Conservation (phyloP, 23 tunicate species). For the Ascidia mentula region DNA sequence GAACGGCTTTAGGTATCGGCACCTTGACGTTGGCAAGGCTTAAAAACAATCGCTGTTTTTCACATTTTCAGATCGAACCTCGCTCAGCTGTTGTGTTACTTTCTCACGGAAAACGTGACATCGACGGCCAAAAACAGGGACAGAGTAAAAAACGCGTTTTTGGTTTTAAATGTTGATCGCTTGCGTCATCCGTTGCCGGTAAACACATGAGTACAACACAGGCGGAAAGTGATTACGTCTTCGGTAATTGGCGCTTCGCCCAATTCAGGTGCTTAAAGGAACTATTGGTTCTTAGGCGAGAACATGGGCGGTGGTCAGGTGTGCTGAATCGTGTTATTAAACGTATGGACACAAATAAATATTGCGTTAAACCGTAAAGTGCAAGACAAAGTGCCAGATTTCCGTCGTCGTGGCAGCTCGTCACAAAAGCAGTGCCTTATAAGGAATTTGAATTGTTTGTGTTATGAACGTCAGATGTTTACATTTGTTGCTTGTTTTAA, state of each 20-base stretch:
- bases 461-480: too few species aligned
- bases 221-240: not conserved
- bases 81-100: not conserved
- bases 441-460: too few species aligned
- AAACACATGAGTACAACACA: not conserved
- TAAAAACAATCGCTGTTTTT: not conserved
- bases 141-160: not conserved
- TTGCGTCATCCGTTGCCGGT: not conserved
- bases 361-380: too few species aligned
- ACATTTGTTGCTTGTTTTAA: too few species aligned
- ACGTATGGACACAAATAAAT: too few species aligned
- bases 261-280: not conserved
- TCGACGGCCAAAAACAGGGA: not conserved
- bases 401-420: too few species aligned
- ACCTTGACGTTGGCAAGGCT: not conserved
- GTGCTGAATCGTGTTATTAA: too few species aligned
- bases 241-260: not conserved
- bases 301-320: conserved; percentile 1
- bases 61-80: not conserved
- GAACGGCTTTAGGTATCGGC: too few species aligned
- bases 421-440: too few species aligned
- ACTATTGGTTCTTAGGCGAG: not conserved
- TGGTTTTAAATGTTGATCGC: not conserved
- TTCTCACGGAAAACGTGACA: not conserved
- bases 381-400: too few species aligned